Evolutionary conservation across 2,113 vertebrate species (phyloP), one percentile per base, ranked within the genome.

Genomic region (Benitochromis conjunctus): DNA sequence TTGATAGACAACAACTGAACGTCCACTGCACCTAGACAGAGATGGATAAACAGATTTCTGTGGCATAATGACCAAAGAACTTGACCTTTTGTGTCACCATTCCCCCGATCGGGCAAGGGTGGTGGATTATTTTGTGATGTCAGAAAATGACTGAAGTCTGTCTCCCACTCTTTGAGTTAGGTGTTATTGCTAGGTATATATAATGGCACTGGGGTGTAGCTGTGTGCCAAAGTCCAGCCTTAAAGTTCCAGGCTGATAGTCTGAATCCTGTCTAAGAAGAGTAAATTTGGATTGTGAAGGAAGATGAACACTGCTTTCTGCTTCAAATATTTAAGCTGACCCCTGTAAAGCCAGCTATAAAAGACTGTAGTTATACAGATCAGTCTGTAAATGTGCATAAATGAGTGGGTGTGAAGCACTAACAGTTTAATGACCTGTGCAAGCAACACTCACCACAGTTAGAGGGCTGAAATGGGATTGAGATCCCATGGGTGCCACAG

Each of bases 1-100:
- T 94, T 96, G 92, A 96, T 93, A 91, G 90, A 95, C 91, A 96
- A 94, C 90, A 94, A 86, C 88, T 86, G 76, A 92, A 86, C 76
- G 55, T 91, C 81, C 76, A 7, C 71, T 80, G 56, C 82, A 91
- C 89, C 89, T 79, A 89, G 89, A 89, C 87, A 60, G 85, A 93
- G 93, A 89, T 83, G 83, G 85, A 94, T 95, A 94, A 94, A 93
- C 81, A 91, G 92, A 92, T 95, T 93, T 94, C 82, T 79, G 78
- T 79, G 88, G 86, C 69, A 62, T 95, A 93, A 96, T 92, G 89
- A 95, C 91, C 26, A n/a, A 83, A 87, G 89, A 71, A 83, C 85
- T 80, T 91, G 86, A 90, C 92, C 89, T 93, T 87, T 83, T 74
- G 56, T 36, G 60, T 79, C 58, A 36, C 57, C n/a, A 19, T 84